Percentiles rank a stretch among this genome's conserved stretches.
phyloP scores from a whole-genome alignment of 2,113 vertebrate species.

The Oriolus oriolus region DNA sequence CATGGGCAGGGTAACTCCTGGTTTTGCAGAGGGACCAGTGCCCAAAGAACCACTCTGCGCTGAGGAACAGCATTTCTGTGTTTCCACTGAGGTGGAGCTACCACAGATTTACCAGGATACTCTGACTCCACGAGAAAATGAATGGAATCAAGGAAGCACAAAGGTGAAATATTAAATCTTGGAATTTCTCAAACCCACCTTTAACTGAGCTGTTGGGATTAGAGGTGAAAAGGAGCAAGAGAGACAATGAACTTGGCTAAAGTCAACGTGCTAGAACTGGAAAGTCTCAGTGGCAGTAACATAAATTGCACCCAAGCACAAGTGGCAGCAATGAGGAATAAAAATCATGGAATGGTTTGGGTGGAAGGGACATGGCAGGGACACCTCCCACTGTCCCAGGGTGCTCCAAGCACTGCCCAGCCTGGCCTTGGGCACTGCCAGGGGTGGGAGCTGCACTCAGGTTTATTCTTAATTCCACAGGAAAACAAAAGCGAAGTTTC shows the following conservation, averaged over 20 bases:
- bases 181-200: not conserved
- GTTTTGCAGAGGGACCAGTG: not conserved
- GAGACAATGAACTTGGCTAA: not conserved
- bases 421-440: not conserved
- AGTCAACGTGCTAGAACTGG: not conserved
- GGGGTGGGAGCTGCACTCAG: not conserved
- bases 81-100: not conserved
- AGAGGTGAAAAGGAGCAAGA: not conserved
- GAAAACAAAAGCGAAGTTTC: not conserved
- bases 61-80: not conserved
- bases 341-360: not conserved
- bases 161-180: not conserved
- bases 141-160: not conserved
- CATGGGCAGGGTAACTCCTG: not conserved
- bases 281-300: not conserved
- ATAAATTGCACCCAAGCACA: not conserved
- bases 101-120: not conserved
- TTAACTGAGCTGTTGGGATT: not conserved
- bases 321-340: not conserved
- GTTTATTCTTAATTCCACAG: not conserved
- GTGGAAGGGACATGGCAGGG: not conserved
- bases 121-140: not conserved
- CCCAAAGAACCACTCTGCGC: not conserved
- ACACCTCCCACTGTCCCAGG: not conserved
- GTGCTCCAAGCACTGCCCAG: not conserved